These are phyloP conservation scores for Ypsolopha sequella DNA, from an alignment of 2,888 invertebrate genomes.

Conservation along the genomic window DNA sequence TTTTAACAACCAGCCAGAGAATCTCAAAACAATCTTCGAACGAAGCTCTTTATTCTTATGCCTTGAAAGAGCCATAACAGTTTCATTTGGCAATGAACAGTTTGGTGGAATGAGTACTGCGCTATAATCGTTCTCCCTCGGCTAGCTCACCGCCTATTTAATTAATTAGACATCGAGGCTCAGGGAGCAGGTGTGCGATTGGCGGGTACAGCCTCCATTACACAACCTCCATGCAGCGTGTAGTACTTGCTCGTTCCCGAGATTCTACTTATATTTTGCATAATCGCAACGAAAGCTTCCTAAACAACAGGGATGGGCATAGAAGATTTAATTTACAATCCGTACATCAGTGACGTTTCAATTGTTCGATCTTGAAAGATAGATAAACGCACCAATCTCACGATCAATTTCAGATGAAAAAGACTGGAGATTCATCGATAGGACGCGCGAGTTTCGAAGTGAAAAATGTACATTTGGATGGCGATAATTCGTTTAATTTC, in stretches of 20 bases:
- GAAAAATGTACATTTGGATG: constrained; percentile 72
- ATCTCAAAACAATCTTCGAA: constrained; percentile 1
- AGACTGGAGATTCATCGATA: constrained; percentile 64
- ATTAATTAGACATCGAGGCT: constrained; percentile 47
- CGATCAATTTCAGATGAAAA: constrained; percentile 59
- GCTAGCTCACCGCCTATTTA: constrained; percentile 23
- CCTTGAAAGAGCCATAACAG: constrained; percentile 25
- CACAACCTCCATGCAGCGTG: neutral
- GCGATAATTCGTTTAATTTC: constrained; percentile 73
- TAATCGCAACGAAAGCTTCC: constrained; percentile 24
- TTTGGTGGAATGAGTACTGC: constrained; percentile 22
- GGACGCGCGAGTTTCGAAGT: constrained; percentile 62
- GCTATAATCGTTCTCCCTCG: constrained; percentile 24
- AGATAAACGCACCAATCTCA: constrained; percentile 62
- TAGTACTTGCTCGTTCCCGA: neutral
- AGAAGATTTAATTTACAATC: constrained; percentile 64
- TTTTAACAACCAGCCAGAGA: neutral
- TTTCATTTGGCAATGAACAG: constrained; percentile 15
- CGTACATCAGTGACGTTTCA: constrained; percentile 66
- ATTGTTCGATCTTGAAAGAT: constrained; percentile 65
- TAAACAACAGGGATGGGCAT: constrained; percentile 24
- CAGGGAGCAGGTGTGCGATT: constrained; percentile 11
- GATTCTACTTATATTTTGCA: neutral
- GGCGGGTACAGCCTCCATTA: constrained; percentile 7
- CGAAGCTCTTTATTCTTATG: neutral